A percentile compares a stretch with the other conserved stretches of the same genome.
phyloP scores from a whole-genome alignment of 2,888 invertebrate genomes.

The Drosophila greeni region DNA sequence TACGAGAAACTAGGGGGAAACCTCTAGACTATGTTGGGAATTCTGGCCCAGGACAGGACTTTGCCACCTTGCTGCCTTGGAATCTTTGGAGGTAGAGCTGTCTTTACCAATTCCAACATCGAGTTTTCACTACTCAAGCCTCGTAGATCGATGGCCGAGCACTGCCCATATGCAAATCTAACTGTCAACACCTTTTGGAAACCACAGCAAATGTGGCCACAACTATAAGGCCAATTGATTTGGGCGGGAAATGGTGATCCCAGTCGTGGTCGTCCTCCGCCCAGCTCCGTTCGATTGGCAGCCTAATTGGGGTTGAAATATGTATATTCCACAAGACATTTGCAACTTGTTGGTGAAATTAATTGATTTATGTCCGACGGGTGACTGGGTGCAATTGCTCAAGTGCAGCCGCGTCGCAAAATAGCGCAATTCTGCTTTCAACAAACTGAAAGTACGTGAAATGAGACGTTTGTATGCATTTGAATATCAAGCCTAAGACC shows the following conservation, averaged over 20 bases:
- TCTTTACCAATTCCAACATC: not conserved
- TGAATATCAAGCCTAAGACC: not conserved
- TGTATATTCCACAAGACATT: conserved; percentile 35
- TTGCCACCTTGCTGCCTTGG: not conserved
- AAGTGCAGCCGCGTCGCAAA: conserved; percentile 1
- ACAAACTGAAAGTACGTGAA: not conserved
- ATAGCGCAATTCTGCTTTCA: not conserved
- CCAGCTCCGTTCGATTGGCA: conserved; percentile 43
- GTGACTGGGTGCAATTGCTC: conserved; percentile 36
- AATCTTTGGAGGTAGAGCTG: not conserved
- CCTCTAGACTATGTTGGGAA: not conserved
- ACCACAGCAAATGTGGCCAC: conserved; percentile 54
- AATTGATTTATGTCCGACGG: conserved; percentile 43
- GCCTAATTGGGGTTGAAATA: conserved; percentile 60
- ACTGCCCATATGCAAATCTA: conserved; percentile 51
- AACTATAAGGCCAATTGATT: conserved; percentile 38
- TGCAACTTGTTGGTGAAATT: conserved; percentile 45
- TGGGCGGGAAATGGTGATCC: conserved; percentile 50
- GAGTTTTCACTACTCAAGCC: not conserved
- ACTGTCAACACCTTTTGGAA: conserved; percentile 61
- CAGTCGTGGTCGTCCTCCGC: not conserved
- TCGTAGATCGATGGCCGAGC: not conserved
- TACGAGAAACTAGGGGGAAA: not conserved
- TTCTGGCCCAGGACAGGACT: not conserved
- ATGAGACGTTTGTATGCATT: not conserved